phyloP scores from a whole-genome alignment of 2,797 vertebrate species.

The Squalus acanthias region DNA sequence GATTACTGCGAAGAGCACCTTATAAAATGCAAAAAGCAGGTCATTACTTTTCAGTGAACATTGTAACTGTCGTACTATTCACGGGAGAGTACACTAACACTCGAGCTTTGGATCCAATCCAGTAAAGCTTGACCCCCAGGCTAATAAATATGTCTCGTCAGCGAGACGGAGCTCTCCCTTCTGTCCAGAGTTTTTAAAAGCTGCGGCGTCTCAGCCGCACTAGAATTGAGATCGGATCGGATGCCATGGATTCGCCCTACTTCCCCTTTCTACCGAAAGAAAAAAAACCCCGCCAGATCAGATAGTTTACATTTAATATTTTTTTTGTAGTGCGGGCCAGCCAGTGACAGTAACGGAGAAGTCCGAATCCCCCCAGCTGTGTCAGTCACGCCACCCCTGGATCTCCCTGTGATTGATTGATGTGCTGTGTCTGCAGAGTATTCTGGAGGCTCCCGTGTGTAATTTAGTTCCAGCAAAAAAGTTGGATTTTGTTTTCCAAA shows the following conservation, averaged over 20 bases:
- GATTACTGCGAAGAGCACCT: slow-evolving; percentile 15
- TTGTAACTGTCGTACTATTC: slow-evolving; percentile 23
- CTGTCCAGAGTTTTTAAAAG: background rate
- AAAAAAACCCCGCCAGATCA: background rate
- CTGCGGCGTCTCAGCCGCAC: background rate
- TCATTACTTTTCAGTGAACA: slow-evolving; percentile 33
- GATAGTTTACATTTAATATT: background rate
- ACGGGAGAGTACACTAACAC: slow-evolving; percentile 33
- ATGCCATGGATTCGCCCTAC: background rate
- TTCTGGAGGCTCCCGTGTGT: background rate
- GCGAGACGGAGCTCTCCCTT: background rate
- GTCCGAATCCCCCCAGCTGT: background rate
- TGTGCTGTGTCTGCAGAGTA: background rate
- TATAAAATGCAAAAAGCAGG: slow-evolving; percentile 32
- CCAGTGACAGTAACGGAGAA: background rate
- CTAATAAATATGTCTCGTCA: slow-evolving; percentile 35
- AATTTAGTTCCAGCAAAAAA: background rate
- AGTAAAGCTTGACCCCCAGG: slow-evolving; percentile 27
- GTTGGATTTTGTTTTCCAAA: background rate
- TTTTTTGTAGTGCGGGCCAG: background rate
- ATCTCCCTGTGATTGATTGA: background rate
- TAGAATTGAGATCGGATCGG: background rate
- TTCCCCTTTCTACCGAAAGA: background rate
- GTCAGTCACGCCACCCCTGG: background rate
- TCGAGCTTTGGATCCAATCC: background rate